These are phyloP conservation scores for Myotis myotis DNA, from an alignment of 2,797 vertebrate species.

Conservation along the genomic window DNA sequence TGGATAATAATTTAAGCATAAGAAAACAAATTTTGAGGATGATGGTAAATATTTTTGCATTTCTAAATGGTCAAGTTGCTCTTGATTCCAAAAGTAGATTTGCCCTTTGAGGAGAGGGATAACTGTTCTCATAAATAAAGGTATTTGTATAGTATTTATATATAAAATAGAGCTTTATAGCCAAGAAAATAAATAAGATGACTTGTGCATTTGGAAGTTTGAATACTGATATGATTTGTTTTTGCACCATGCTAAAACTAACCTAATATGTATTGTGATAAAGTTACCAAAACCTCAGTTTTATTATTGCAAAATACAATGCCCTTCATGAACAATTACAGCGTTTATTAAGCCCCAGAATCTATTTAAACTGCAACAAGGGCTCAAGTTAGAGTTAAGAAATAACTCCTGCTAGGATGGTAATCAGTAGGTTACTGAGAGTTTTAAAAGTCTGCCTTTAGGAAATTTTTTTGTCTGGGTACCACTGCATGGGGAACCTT, in stretches of 20 bases:
- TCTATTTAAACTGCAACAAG: constrained; percentile 24
- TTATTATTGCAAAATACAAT: constrained; percentile 23
- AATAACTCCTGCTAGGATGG: not conserved
- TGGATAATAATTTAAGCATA: constrained; percentile 5
- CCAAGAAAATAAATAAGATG: constrained; percentile 2
- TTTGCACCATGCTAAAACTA: constrained; percentile 25
- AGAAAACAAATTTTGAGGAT: constrained; percentile 29
- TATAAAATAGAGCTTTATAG: not conserved
- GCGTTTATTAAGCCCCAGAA: not conserved
- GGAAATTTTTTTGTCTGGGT: not conserved
- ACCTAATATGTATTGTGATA: not conserved
- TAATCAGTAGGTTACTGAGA: not conserved
- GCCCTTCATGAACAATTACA: not conserved
- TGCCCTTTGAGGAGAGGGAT: not conserved
- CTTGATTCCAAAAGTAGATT: not conserved
- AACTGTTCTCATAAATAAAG: not conserved
- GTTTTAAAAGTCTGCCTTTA: not conserved
- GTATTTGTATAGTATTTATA: not conserved
- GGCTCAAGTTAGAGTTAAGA: not conserved
- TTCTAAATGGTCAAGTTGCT: not conserved
- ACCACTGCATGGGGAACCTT: not conserved
- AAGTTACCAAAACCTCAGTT: not conserved
- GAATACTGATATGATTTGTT: not conserved
- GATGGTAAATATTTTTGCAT: not conserved
- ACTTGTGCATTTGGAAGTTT: constrained; percentile 10